Evolutionary conservation across 1,140 invertebrate genomes (phyloP), one percentile per base, ranked within the genome.

Genomic region (Orussus abietinus): DNA sequence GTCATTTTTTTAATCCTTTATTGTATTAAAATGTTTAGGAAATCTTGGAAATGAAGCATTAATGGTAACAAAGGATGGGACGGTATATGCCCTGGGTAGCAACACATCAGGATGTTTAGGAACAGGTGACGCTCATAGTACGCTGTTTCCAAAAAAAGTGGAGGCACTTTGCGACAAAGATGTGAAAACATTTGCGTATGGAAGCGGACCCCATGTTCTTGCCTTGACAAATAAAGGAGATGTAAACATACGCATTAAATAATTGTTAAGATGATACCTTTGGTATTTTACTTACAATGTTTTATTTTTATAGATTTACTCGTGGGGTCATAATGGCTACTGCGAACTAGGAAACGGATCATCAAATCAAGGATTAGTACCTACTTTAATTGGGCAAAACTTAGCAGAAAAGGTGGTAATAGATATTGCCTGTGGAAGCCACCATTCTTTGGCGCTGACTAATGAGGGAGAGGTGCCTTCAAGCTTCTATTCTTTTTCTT

Each of bases 251-350:
- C 5, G 37, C 21, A 29, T 22, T 5, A 42, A 36, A 36, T 35
- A 40, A 40, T 33, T 25, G 19, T 31, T 25, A 10, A 34, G 10
- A 13, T 22, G 13, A 39, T 45, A 14, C 14, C 14, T 20, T 22
- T 36, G 12, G 26, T 33, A 29, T 38, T 22, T 28, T 13, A 20
- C 31, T 26, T 9, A 18, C 11, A n/a, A 19, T 17, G 4, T 11
- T 35, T 48, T 13, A 5, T 12, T 21, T 19, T 20, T 3, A 29
- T n/a, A 68, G 67, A 54, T 73, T 17, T 84, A 77, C 59, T 77
- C 78, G 21, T 85, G 82, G 83, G 83, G 83, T 12, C 77, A 82
- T 56, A 85, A 85, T 70, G 77, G 75, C 5, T 83, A 80, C 47
- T 79, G 75, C 50, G 70, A 81, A 63, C 62, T 84, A 9, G 82